phyloP scores from a whole-genome alignment of 2,797 vertebrate species.

The Helostoma temminkii region DNA sequence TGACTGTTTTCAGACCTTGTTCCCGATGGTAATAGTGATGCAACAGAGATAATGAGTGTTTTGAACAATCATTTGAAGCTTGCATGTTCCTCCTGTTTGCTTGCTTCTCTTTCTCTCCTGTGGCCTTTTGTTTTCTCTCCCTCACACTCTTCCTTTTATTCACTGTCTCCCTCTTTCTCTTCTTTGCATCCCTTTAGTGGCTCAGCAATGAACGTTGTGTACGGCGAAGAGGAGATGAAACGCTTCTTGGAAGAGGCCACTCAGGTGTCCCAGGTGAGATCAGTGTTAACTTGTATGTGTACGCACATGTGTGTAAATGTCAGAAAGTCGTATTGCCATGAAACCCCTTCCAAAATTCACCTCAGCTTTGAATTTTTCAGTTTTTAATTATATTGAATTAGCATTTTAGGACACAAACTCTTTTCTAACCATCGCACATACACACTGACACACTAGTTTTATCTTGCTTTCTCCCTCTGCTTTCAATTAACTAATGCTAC shows the following conservation, averaged over 20 bases:
- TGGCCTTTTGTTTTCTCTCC: slow-evolving; percentile 64
- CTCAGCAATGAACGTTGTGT: slow-evolving; percentile 94
- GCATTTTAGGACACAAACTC: slow-evolving; percentile 3
- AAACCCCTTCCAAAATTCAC: slow-evolving; percentile 2
- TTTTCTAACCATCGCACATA: background rate
- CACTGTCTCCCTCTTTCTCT: slow-evolving; percentile 2
- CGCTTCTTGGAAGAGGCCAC: slow-evolving; percentile 94
- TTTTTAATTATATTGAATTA: slow-evolving; percentile 15
- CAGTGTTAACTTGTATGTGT: background rate
- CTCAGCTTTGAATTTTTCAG: background rate
- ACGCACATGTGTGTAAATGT: background rate
- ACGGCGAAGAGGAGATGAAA: slow-evolving; percentile 94
- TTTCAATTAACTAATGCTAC: slow-evolving; percentile 66
- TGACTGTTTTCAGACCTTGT: slow-evolving; percentile 74
- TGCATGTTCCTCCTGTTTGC: slow-evolving; percentile 70
- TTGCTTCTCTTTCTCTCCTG: slow-evolving; percentile 69
- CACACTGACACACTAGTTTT: slow-evolving; percentile 22
- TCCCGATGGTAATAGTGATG: slow-evolving; percentile 79
- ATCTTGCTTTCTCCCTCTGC: slow-evolving; percentile 50
- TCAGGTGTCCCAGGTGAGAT: slow-evolving; percentile 94
- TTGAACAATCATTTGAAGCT: slow-evolving; percentile 76
- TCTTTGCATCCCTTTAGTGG: slow-evolving; percentile 82
- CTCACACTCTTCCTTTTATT: slow-evolving; percentile 1
- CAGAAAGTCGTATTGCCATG: slow-evolving; percentile 4
- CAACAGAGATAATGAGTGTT: slow-evolving; percentile 80